Evolutionary conservation across 1,140 invertebrate genomes (phyloP).

Genomic region (Bombyx mandarina): DNA sequence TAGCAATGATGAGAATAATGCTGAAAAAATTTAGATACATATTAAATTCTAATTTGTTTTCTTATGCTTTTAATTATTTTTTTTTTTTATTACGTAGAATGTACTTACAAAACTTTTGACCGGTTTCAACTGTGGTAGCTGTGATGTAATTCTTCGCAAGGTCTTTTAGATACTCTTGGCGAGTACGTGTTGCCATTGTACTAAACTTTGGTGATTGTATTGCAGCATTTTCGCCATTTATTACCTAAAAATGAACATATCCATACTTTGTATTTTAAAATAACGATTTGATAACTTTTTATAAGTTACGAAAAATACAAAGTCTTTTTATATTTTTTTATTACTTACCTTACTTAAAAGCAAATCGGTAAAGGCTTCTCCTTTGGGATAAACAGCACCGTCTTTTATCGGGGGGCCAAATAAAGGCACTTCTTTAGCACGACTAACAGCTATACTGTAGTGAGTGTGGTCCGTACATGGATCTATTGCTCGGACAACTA

Average conservation of each 20-base stretch:
- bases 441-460: slow-evolving; percentile 92
- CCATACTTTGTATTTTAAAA: not conserved
- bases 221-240: slow-evolving; percentile 98
- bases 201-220: slow-evolving; percentile 97
- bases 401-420: slow-evolving; percentile 95
- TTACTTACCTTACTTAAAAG: slow-evolving; percentile 88
- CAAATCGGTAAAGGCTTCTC: slow-evolving; percentile 93
- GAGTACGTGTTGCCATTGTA: slow-evolving; percentile 95
- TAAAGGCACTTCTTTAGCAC: slow-evolving; percentile 95
- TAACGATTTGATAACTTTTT: no score
- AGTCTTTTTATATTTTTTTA: not conserved
- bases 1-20: slow-evolving; percentile 62
- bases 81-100: not conserved
- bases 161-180: slow-evolving; percentile 96
- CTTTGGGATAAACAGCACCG: slow-evolving; percentile 88
- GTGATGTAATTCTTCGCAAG: slow-evolving; percentile 90
- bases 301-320: not conserved
- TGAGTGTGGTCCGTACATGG: slow-evolving; percentile 92
- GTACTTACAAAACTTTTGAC: slow-evolving; percentile 90
- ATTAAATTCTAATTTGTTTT: no score
- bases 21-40: slow-evolving; percentile 29
- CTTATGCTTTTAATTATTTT: not conserved
- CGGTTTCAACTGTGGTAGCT: slow-evolving; percentile 85
- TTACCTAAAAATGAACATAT: slow-evolving; percentile 58
- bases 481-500: slow-evolving; percentile 90